Percentiles rank a stretch among this genome's conserved stretches.
Conservation (phyloP, 2,888 invertebrate species). For the Auanema freiburgensis region DNA sequence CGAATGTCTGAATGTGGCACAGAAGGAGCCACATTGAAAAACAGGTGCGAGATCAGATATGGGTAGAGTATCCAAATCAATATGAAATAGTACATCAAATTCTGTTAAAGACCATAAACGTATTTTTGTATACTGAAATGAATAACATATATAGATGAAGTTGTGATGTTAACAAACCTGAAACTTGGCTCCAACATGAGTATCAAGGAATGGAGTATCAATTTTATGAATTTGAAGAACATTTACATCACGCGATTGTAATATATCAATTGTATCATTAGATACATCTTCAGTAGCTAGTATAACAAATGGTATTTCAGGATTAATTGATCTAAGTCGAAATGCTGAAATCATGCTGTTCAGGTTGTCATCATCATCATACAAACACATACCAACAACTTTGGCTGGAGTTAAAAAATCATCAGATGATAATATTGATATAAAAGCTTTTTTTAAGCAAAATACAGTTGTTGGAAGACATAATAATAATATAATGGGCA, state of each 20-base stretch:
- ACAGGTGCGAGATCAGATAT: slow-evolving; percentile 36
- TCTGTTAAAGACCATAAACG: slow-evolving; percentile 53
- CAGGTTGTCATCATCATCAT: neutral
- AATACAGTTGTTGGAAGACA: neutral
- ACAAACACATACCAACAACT: slow-evolving; percentile 40
- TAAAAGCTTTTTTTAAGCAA: slow-evolving; percentile 20
- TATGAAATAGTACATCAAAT: slow-evolving; percentile 41
- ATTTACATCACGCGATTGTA: slow-evolving; percentile 33
- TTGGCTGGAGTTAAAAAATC: slow-evolving; percentile 45
- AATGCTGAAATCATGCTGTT: slow-evolving; percentile 31
- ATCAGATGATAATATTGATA: slow-evolving; percentile 41
- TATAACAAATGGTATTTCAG: slow-evolving; percentile 44
- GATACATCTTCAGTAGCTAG: slow-evolving; percentile 50
- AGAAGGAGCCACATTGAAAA: slow-evolving; percentile 52
- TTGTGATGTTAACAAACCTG: slow-evolving; percentile 51
- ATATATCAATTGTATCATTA: slow-evolving; percentile 24
- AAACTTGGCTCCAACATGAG: slow-evolving; percentile 48
- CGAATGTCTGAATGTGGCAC: slow-evolving; percentile 54
- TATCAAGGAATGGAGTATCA: slow-evolving; percentile 48
- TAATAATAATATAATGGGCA: neutral
- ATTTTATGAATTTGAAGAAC: slow-evolving; percentile 42
- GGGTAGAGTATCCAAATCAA: slow-evolving; percentile 50
- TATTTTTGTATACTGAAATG: slow-evolving; percentile 57
- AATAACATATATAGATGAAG: neutral
- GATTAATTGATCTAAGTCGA: slow-evolving; percentile 33